Conservation (phyloP, 2,113 vertebrate species). For the Platichthys stellatus region DNA sequence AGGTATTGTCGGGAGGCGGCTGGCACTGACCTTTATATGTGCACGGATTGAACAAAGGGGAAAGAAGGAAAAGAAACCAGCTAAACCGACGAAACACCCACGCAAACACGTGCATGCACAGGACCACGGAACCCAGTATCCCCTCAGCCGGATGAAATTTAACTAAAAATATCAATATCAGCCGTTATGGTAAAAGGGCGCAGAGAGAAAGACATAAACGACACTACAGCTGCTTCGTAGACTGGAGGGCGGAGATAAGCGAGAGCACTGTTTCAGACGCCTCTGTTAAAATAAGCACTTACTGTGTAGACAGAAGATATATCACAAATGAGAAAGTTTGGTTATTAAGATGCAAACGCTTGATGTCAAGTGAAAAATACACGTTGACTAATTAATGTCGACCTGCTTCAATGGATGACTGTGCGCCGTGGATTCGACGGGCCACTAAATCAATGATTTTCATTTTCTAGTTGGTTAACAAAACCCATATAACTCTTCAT, state of each 20-base stretch:
- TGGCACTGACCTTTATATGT: slow-evolving; percentile 52
- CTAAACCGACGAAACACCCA: slow-evolving; percentile 27
- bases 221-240: not conserved
- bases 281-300: slow-evolving; percentile 41
- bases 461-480: not conserved
- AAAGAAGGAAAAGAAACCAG: not conserved
- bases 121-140: slow-evolving; percentile 5
- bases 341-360: slow-evolving; percentile 25
- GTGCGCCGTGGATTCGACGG: slow-evolving; percentile 3
- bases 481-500: not conserved
- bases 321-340: slow-evolving; percentile 10
- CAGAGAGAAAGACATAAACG: slow-evolving; percentile 34
- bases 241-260: slow-evolving; percentile 48
- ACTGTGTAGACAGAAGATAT: slow-evolving; percentile 27
- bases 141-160: not conserved
- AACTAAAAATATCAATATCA: not conserved
- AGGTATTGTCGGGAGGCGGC: slow-evolving; percentile 30
- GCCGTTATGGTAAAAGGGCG: slow-evolving; percentile 13
- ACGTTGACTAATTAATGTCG: slow-evolving; percentile 12
- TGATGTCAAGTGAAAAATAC: slow-evolving; percentile 20
- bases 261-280: slow-evolving; percentile 27
- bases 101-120: slow-evolving; percentile 9
- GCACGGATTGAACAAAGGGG: slow-evolving; percentile 39
- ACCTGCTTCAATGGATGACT: slow-evolving; percentile 6
- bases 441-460: slow-evolving; percentile 24